Evolutionary conservation across 2,888 invertebrate genomes (phyloP), one percentile per base, ranked within the genome.

Genomic region (Slavum lentiscoides): DNA sequence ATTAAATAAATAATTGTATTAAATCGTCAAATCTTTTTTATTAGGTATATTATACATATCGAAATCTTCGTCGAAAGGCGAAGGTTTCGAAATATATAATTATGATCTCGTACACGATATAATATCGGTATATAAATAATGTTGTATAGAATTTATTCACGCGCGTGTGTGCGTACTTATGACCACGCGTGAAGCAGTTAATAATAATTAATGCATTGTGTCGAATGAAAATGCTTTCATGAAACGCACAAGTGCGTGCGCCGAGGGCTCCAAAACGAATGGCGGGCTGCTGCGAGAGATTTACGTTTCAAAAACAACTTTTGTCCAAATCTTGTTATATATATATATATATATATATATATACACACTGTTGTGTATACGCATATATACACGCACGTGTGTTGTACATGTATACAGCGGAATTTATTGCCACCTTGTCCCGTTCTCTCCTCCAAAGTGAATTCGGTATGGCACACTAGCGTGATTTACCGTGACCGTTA

Each of bases 271-370:
- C 55, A 7, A 17, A 37, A 70, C 58, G 37, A 70, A 58, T 21
- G 37, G 37, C n/a, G 23, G 55, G 58, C 59, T 37, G 17, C 21
- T 49, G 23, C 23, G 23, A 64, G 74, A 74, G 74, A 74, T 74
- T 64, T 74, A 74, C 64, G 74, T 74, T 74, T 74, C 64, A 64
- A 55, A 74, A 74, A 64, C 74, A 74, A 74, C 64, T 74, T 74
- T 74, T 64, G 74, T 74, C 62, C 62, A 64, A 55, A 74, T 74
- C 37, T 64, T n/a, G 74, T 64, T 74, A 21, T 23, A 59, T 30
- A 23, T 21, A 37, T 23, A 59, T 30, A 23, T 21, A 37, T 37
- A 30, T 21, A 23, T 17, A 53, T 19, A 30, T 19, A 58, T 39
- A 72, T 8, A 59, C 39, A 13, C 17, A 17, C 21, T 2, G 30